A percentile compares a stretch with the other conserved stretches of the same genome.
phyloP scores from a whole-genome alignment of 2,113 vertebrate genomes.

The Callaeas wilsoni region DNA sequence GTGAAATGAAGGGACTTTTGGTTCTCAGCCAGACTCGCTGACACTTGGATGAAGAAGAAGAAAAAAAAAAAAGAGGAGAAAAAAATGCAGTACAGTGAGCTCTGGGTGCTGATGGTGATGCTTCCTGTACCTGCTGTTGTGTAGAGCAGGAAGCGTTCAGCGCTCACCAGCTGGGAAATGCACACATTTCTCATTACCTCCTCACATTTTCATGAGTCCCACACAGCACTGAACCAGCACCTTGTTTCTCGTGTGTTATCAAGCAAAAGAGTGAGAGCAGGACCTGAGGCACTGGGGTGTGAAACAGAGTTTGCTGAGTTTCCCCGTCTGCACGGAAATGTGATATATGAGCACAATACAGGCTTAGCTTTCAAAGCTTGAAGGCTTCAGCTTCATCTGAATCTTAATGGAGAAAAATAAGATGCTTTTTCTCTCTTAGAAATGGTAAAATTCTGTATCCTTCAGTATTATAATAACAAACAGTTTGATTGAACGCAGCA shows the following conservation, averaged over 20 bases:
- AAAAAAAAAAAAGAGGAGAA: neutral
- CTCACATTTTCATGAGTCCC: neutral
- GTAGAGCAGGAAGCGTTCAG: conserved; percentile 63
- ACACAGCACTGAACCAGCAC: neutral
- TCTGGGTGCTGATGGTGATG: conserved; percentile 17
- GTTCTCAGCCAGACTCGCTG: conserved; percentile 11
- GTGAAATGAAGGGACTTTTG: conserved; percentile 59
- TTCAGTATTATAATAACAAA: neutral
- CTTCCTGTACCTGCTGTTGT: conserved; percentile 66
- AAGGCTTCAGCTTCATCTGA: neutral
- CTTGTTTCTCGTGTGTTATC: neutral
- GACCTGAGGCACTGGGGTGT: neutral
- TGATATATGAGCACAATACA: neutral
- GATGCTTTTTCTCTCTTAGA: neutral
- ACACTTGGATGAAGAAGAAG: neutral
- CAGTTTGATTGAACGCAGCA: accelerated
- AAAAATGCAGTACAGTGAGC: neutral
- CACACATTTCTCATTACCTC: neutral
- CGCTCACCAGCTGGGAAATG: conserved; percentile 18
- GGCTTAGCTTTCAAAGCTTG: neutral
- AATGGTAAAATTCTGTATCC: neutral
- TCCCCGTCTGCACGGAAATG: neutral
- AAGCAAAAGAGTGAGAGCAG: neutral
- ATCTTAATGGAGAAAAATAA: neutral
- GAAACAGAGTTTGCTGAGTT: neutral